Base-by-base conservation (phyloP, 1,140 invertebrate genomes). In the Sesamia nonagrioides region DNA sequence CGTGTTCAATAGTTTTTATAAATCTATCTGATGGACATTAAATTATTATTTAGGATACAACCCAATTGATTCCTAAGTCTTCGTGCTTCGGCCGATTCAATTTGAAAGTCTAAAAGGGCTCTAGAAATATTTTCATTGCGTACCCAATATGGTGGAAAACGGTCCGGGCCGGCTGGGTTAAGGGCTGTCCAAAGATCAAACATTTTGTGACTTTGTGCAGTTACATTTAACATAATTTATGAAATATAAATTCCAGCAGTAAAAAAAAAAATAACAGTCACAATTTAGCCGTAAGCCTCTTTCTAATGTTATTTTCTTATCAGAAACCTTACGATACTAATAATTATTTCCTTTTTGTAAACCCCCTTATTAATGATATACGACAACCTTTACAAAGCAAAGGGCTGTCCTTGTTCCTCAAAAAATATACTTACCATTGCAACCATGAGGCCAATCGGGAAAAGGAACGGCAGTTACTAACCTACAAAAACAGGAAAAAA, bases 61-160 rank as follows among this genome's bases (percentile, higher is more conserved):
- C n/a, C n/a, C n/a, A 75, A 75, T 61, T 61, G 42, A 63, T 75
- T 75, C 56, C 56, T 75, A 75, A 61, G 42, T 61, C 71, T 40
- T 54, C 56, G 40, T 63, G 42, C 72, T 60, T 60, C 21, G 54
- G 52, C 9, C 73, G 56, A 50, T 75, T 63, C 73, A 75, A 61
- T 63, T 75, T 75, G 73, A 61, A 75, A 75, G 56, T 75, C 56
- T 63, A 75, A 75, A 63, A n/a, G 42, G 73, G 56, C 17, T 21
- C 35, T 11, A 33, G 56, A 52, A 63, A 63, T 75, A 63, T 75
- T 73, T 50, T 75, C 73, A 75, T 75, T 61, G 73, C 42, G 56
- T 42, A 63, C 56, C 73, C 73, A 75, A 75, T 50, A 50, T 42
- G 56, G 56, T 60, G 37, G n/a, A 48, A 54, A 61, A 15, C 1